Conservation (phyloP, 2,888 invertebrate genomes). For the Eilema sororculum region DNA sequence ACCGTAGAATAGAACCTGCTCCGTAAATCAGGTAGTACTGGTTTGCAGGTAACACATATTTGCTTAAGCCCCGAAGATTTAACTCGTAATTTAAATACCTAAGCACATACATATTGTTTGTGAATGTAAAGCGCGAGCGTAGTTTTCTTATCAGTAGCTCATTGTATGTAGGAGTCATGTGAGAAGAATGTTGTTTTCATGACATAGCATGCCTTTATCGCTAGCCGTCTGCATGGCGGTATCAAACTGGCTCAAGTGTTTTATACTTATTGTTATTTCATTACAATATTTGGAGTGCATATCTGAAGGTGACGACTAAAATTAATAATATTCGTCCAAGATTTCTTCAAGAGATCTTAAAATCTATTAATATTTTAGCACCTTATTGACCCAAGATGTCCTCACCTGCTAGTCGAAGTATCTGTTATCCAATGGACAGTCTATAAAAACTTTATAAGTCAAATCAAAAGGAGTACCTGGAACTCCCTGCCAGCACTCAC, state of each 20-base stretch:
- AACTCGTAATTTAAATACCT: background rate
- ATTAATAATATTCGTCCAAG: too few relatives aligned
- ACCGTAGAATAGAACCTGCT: too few relatives aligned
- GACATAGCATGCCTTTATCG: constrained; percentile 9
- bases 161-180: constrained; percentile 11
- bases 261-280: constrained; percentile 2
- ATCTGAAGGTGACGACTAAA: background rate
- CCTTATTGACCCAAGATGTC: too few relatives aligned
- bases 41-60: background rate
- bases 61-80: background rate
- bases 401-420: too few relatives aligned
- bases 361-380: too few relatives aligned
- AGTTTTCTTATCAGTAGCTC: constrained; percentile 17
- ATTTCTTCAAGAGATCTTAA: too few relatives aligned
- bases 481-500: too few relatives aligned
- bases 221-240: constrained; percentile 5
- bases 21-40: too few relatives aligned
- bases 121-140: constrained; percentile 2
- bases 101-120: background rate
- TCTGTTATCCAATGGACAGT: too few relatives aligned
- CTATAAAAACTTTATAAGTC: too few relatives aligned
- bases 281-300: background rate
- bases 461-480: too few relatives aligned
- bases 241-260: background rate
- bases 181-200: constrained; percentile 17